Percentiles rank a stretch among this genome's conserved stretches.
phyloP scores from a whole-genome alignment of 1,140 invertebrate genomes.

The Drosophila sproati region DNA sequence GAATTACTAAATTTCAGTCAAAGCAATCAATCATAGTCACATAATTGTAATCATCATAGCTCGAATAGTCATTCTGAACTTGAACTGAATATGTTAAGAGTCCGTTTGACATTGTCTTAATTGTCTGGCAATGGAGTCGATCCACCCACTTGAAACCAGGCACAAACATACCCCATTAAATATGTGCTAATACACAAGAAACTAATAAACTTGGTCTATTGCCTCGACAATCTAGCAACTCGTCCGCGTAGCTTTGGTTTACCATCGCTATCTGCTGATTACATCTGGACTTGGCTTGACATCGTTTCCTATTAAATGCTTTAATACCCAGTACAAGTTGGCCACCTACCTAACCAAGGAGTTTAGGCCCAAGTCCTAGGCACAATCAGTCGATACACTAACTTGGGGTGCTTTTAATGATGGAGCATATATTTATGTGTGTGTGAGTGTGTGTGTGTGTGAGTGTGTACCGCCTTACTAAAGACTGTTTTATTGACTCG shows the following conservation, averaged over 20 bases:
- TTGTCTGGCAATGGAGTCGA: slow-evolving; percentile 24
- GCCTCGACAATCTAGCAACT: neutral
- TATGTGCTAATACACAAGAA: slow-evolving; percentile 49
- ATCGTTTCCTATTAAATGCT: slow-evolving; percentile 49
- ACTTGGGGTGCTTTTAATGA: neutral
- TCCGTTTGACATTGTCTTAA: slow-evolving; percentile 7
- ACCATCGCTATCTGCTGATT: slow-evolving; percentile 29
- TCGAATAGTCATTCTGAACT: neutral
- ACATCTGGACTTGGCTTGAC: slow-evolving; percentile 3
- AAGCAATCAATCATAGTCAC: neutral
- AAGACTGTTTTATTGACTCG: slow-evolving; percentile 60
- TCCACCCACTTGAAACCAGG: slow-evolving; percentile 39
- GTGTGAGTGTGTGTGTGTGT: neutral
- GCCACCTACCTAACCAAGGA: neutral
- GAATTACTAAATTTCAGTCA: neutral
- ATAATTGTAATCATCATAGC: neutral
- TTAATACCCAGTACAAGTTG: slow-evolving; percentile 43
- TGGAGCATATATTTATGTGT: neutral
- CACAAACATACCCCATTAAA: slow-evolving; percentile 13
- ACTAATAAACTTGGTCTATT: neutral
- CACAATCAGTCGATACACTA: neutral
- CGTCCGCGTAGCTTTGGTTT: slow-evolving; percentile 4
- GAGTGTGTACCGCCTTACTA: too few species aligned
- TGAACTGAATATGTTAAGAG: neutral
- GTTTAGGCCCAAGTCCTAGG: neutral